Percentiles rank a stretch among this genome's conserved stretches.
Evolutionary conservation across 2,113 vertebrate genomes (phyloP).

Genomic region (Mus pahari): DNA sequence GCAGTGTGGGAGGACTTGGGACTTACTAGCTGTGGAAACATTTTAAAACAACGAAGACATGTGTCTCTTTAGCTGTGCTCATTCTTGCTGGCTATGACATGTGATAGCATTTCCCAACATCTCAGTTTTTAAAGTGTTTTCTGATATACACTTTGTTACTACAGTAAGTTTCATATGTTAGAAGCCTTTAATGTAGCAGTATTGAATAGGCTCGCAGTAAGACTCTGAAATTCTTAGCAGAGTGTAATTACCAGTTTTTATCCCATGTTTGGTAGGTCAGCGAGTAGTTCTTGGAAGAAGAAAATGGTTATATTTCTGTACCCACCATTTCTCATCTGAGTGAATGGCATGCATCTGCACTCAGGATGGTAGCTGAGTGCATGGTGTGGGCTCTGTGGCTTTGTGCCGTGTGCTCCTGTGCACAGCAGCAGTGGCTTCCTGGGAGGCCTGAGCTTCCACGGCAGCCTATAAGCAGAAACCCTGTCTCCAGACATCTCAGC

Average conservation of each 20-base stretch:
- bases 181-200: not conserved
- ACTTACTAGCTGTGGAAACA: conserved; percentile 2
- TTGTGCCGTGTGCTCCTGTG: not conserved
- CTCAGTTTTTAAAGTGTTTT: conserved; percentile 38
- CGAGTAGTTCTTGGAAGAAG: conserved; percentile 48
- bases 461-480: not conserved
- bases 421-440: not conserved
- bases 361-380: not conserved
- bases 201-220: conserved; percentile 25
- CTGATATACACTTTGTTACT: not conserved
- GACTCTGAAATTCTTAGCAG: conserved; percentile 6
- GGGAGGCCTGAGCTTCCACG: not conserved
- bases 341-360: not conserved
- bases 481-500: not conserved
- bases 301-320: conserved; percentile 66
- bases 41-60: not conserved
- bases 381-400: not conserved
- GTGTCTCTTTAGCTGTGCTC: conserved; percentile 7
- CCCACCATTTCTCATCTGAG: conserved; percentile 40
- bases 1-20: not conserved
- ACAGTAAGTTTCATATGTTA: conserved; percentile 26
- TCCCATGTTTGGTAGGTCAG: conserved; percentile 51
- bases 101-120: conserved; percentile 18
- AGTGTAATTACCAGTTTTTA: conserved; percentile 59
- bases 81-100: conserved; percentile 8